Evolutionary conservation across 2,797 vertebrate genomes (phyloP), one percentile per base, ranked within the genome.

Genomic region (Columba guinea): DNA sequence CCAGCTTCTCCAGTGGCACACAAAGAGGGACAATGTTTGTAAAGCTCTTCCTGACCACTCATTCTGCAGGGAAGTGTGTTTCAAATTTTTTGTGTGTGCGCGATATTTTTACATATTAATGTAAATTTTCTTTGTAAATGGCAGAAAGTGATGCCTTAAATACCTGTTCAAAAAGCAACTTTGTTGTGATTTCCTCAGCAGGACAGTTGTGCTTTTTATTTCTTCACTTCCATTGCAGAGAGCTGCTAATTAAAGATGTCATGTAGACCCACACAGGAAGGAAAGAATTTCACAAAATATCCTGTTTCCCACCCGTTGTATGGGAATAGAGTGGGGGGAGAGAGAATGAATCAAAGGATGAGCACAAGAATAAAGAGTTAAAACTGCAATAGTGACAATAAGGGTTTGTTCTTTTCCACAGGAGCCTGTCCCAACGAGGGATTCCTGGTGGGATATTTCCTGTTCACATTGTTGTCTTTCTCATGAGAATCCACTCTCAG

Each of bases 271-370:
- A 93, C 92, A 96, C 93, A 97, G 91, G 96, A 96, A 96, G 94
- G 95, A 96, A 95, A 88, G 87, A 96, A 95, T 93, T 97, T 95
- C 95, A 89, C 94, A 96, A 97, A 97, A 97, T 97, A 96, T 97
- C 95, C 97, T 97, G 96, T 97, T 98, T 98, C 97, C 96, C 97
- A 97, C 63, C 97, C 94, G 48, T 95, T 3, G 8, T 94, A 96
- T 96, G 96, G 93, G 93, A 94, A 96, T 90, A 44, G 94, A 87
- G 96, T 94, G 92, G 96, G 94, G 93, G 96, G 60, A 93, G 95
- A 97, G 96, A 94, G 93, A 94, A 95, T 65, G 91, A 97, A 97
- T 98, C 97, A 98, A 98, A 98, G 97, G 93, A 94, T 79, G 94
- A 95, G 92, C 81, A 75, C 75, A 95, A 85, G 90, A 94, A 91